These are phyloP conservation scores for Petrolisthes manimaculis DNA, from an alignment of 2,888 invertebrate genomes.

Conservation along the genomic window DNA sequence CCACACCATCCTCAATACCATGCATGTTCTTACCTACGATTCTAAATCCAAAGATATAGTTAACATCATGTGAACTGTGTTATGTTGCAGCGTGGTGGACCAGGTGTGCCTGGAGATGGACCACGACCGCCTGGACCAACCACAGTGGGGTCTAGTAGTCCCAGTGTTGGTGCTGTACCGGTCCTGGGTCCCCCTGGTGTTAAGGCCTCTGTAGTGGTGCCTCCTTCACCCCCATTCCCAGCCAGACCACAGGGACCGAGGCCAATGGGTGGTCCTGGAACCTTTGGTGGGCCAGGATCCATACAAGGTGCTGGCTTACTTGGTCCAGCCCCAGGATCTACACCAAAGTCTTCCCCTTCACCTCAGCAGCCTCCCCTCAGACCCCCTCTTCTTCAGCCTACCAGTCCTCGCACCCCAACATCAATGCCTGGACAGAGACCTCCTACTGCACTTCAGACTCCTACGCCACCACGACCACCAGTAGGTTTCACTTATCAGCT, in stretches of 20 bases:
- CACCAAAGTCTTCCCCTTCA: conserved; percentile 30
- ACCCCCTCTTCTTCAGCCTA: conserved; percentile 32
- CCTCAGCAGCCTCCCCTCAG: conserved; percentile 45
- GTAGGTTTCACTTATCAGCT: conserved; percentile 19
- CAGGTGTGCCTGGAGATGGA: conserved; percentile 8
- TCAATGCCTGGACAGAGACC: conserved; percentile 37
- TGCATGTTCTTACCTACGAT: no score
- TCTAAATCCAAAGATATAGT: no score
- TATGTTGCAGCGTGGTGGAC: not conserved
- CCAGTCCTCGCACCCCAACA: conserved; percentile 24
- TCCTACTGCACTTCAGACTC: conserved; percentile 30
- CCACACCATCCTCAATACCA: no score
- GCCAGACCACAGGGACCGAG: conserved; percentile 36
- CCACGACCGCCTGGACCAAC: conserved; percentile 29
- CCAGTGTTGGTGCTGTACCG: conserved; percentile 46
- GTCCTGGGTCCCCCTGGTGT: conserved; percentile 54
- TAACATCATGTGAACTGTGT: not conserved
- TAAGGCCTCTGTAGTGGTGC: conserved; percentile 54
- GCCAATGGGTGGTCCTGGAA: conserved; percentile 27
- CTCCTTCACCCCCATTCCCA: conserved; percentile 45
- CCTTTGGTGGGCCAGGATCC: conserved; percentile 30
- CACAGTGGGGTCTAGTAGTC: conserved; percentile 18
- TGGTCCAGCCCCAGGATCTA: conserved; percentile 48
- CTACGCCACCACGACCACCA: conserved; percentile 34
- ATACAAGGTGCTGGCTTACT: conserved; percentile 38